phyloP scores from a whole-genome alignment of 30 jellyfish, hydroid and myxozoan genomes.

The Rhopilema esculentum region DNA sequence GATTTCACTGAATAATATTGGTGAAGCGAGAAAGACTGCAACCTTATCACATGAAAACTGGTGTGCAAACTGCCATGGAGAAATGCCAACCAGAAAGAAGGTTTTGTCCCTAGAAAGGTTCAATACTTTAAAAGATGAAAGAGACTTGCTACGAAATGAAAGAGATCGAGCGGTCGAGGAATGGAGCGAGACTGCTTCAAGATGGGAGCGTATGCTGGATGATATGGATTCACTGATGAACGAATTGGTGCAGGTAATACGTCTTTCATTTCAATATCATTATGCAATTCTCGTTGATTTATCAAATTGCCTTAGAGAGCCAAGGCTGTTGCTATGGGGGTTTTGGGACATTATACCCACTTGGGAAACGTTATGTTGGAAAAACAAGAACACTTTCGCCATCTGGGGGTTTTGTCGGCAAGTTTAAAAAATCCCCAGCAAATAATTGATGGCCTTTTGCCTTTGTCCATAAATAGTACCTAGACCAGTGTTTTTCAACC shows the following conservation, averaged over 20 bases:
- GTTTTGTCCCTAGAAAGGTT: conserved; percentile 40
- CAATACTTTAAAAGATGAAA: conserved; percentile 43
- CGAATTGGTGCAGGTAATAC: conserved; percentile 68
- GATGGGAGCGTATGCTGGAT: conserved; percentile 87
- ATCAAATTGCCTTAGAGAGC: too few species aligned
- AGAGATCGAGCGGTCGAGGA: conserved; percentile 89
- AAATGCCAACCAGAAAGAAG: not conserved
- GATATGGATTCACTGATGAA: conserved; percentile 77
- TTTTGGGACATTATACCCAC: too few species aligned
- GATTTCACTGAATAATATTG: conserved; percentile 26
- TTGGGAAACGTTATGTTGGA: too few species aligned
- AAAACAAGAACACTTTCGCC: too few species aligned
- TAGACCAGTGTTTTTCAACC: too few species aligned
- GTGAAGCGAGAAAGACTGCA: conserved; percentile 13
- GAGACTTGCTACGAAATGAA: conserved; percentile 48
- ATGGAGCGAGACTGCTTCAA: conserved; percentile 84
- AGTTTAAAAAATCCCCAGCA: too few species aligned
- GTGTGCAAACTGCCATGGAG: conserved; percentile 25
- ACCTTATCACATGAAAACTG: not conserved
- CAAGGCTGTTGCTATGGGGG: too few species aligned
- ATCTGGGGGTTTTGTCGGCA: too few species aligned
- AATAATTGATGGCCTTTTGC: too few species aligned
- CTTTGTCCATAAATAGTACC: too few species aligned
- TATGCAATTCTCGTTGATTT: too few species aligned
- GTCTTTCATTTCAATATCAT: too few species aligned